Evolutionary conservation across 2,113 vertebrate species (phyloP).

Genomic region (Chloropsis hardwickii): DNA sequence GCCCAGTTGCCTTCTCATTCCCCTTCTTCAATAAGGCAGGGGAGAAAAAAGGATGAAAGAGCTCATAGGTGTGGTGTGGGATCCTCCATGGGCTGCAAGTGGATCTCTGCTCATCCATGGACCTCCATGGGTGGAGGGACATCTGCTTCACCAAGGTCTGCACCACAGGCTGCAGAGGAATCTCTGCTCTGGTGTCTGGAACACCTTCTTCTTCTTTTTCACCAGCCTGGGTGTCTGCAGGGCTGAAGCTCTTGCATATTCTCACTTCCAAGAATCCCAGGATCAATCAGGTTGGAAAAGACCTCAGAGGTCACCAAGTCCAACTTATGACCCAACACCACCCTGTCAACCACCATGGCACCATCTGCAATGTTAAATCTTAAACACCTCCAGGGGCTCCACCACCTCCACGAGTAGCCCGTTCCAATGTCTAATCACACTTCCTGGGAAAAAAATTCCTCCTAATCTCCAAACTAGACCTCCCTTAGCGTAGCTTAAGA

Average conservation of each 20-base stretch:
- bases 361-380: not conserved
- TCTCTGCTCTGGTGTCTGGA: not conserved
- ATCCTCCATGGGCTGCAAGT: not conserved
- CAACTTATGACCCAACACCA: not conserved
- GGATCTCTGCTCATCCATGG: not conserved
- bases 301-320: fast-evolving
- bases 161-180: not conserved
- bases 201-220: not conserved
- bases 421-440: not conserved
- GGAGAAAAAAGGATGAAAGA: not conserved
- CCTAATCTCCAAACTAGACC: not conserved
- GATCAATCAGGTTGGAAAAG: not conserved
- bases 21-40: not conserved
- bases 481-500: not conserved
- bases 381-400: not conserved
- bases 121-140: not conserved
- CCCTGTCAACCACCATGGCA: not conserved
- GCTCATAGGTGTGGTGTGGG: not conserved
- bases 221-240: not conserved
- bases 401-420: not conserved
- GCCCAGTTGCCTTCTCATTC: not conserved
- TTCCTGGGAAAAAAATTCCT: not conserved
- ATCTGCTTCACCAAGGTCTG: not conserved
- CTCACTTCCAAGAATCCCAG: not conserved
- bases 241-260: not conserved